Evolutionary conservation across 1,140 invertebrate species (phyloP).

Genomic region (Anthonomus grandis): DNA sequence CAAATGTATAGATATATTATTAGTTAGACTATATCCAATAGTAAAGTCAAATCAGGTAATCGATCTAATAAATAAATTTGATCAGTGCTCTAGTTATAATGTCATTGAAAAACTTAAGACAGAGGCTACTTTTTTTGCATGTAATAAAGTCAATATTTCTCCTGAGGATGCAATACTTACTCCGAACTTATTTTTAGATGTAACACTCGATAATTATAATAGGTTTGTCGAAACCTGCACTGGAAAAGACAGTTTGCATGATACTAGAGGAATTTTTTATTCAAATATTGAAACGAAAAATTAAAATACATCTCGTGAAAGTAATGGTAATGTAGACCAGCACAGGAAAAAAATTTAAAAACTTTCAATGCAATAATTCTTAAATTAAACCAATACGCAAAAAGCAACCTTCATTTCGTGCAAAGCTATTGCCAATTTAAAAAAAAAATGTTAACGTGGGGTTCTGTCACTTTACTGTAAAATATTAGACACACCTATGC

Average conservation of each 20-base stretch:
- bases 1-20: slow-evolving; percentile 30
- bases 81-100: slow-evolving; percentile 41
- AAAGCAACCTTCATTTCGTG: background rate
- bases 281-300: slow-evolving; percentile 12
- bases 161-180: slow-evolving; percentile 31
- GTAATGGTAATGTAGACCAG: slow-evolving; percentile 2
- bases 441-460: too few species aligned
- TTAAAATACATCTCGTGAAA: background rate
- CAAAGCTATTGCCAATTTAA: background rate
- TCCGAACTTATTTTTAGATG: too few species aligned
- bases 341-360: slow-evolving; percentile 20
- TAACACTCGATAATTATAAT: slow-evolving; percentile 51
- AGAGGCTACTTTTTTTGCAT: slow-evolving; percentile 32
- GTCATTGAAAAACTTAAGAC: slow-evolving; percentile 43
- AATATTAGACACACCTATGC: too few species aligned
- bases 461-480: background rate
- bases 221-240: slow-evolving; percentile 48
- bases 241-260: slow-evolving; percentile 50
- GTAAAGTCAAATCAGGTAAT: slow-evolving; percentile 38
- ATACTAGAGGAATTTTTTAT: slow-evolving; percentile 52
- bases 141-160: slow-evolving; percentile 25
- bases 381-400: background rate
- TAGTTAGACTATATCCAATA: slow-evolving; percentile 44
- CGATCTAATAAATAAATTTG: slow-evolving; percentile 38
- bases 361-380: slow-evolving; percentile 15